Base-by-base conservation (phyloP, 1,140 invertebrate species). In the Leptinotarsa undecemlineata region DNA sequence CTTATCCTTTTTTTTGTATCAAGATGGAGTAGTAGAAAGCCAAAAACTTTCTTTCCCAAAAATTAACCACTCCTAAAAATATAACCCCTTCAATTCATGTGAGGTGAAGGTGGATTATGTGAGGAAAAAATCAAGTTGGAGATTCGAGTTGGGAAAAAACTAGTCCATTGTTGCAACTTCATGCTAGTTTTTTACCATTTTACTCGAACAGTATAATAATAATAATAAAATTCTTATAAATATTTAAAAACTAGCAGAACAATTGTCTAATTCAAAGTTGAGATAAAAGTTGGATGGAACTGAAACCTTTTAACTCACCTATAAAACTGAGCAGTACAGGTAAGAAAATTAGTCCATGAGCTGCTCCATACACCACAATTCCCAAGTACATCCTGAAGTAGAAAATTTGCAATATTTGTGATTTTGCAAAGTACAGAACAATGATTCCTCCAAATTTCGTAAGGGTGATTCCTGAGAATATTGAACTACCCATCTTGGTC, bases 331-430 rank as follows among this genome's bases (percentile, higher is more conserved):
- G 90, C 80, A 99, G 88, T 51, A 99, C 97, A 61, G 98, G 98
- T 78, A 99, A 87, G 88, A 99, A 98, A 80, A 99, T 92, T 64
- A 99, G 90, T 33, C 98, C 98, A 87, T 99, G 97, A 4, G 94
- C 90, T n/a, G 97, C 96, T 57, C 98, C 98, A 85, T 97, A 95
- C 61, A 99, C 78, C 48, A 99, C 97, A 80, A 99, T 99, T 68
- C 95, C 95, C 81, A 99, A 87, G 86, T 98, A 99, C 98, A 99
- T 99, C 78, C 96, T 91, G 88, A 98, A 99, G 88, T 99, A 99
- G 86, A 98, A 99, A 80, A 99, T 94, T 89, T 93, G 89, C 87
- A 99, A 99, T 68, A 99, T 96, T 88, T 98, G 96, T 77, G 95
- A 98, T 83, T 98, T 97, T 1, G 97, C 96, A 86, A 98, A 98